These are phyloP conservation scores for Grus americana DNA, from an alignment of 2,113 vertebrate genomes.

Conservation along the genomic window DNA sequence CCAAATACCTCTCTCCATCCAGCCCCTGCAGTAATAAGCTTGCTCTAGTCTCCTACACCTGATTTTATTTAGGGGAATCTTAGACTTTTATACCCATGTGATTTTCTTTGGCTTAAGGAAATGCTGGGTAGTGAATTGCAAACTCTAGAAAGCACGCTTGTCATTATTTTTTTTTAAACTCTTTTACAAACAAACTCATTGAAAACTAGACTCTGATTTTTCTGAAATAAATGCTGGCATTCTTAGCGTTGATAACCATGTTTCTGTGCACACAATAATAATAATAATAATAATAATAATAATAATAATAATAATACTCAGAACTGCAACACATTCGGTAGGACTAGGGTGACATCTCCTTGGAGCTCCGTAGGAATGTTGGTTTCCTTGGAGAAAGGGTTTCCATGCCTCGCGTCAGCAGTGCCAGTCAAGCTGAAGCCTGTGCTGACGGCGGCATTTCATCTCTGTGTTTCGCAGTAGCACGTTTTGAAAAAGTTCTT, in stretches of 20 bases:
- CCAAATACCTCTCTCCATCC: background rate
- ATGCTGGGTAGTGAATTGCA: background rate
- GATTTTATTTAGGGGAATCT: background rate
- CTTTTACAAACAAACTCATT: background rate
- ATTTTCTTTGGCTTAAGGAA: background rate
- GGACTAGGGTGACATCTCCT: background rate
- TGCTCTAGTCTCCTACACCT: conserved; percentile 1
- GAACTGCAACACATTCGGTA: background rate
- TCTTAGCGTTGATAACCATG: background rate
- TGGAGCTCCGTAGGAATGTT: background rate
- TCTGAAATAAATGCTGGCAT: background rate
- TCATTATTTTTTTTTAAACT: background rate
- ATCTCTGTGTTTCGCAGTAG: background rate
- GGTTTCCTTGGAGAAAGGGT: background rate
- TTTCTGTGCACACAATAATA: background rate
- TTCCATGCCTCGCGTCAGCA: background rate
- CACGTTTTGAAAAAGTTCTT: background rate
- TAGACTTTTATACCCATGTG: background rate
- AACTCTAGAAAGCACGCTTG: background rate
- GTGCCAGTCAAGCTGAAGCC: background rate
- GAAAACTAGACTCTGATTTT: background rate
- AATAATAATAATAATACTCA: background rate
- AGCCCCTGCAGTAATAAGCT: background rate
- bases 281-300: background rate
- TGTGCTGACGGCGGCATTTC: background rate